Evolutionary conservation across 2,888 invertebrate genomes (phyloP).

Genomic region (Eupithecia insigniata): DNA sequence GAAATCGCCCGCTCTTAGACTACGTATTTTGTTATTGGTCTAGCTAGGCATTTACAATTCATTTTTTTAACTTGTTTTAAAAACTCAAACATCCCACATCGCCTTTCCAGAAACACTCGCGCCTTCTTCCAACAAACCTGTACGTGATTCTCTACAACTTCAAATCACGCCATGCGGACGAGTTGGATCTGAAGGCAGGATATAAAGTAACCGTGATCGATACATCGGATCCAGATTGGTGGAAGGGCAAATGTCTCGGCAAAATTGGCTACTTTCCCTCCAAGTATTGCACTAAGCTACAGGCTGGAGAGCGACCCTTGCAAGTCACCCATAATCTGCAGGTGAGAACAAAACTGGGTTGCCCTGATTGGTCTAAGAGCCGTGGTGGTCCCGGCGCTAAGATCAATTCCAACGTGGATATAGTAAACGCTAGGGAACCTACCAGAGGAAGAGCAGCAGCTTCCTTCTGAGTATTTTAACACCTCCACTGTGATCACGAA

Average conservation of each 20-base stretch:
- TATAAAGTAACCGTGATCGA: constrained; percentile 96
- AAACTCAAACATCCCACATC: not conserved
- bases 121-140: constrained; percentile 93
- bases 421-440: not conserved
- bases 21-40: not conserved
- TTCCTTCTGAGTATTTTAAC: too few species aligned
- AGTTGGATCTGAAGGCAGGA: constrained; percentile 96
- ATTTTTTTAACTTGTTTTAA: not conserved
- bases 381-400: not conserved
- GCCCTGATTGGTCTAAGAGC: not conserved
- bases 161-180: constrained; percentile 96
- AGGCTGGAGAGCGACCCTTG: constrained; percentile 94
- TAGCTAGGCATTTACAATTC: too few species aligned
- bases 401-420: not conserved
- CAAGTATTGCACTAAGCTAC: constrained; percentile 95
- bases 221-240: constrained; percentile 97
- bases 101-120: constrained; percentile 89
- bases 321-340: constrained; percentile 88
- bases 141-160: constrained; percentile 98
- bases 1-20: not conserved
- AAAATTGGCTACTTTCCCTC: constrained; percentile 97
- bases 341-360: constrained; percentile 44
- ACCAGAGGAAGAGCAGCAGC: too few species aligned
- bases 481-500: too few species aligned
- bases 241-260: constrained; percentile 97